Percentiles rank a stretch among this genome's conserved stretches.
Evolutionary conservation across 2,888 invertebrate species (phyloP).

Genomic region (Microplitis deprimator): DNA sequence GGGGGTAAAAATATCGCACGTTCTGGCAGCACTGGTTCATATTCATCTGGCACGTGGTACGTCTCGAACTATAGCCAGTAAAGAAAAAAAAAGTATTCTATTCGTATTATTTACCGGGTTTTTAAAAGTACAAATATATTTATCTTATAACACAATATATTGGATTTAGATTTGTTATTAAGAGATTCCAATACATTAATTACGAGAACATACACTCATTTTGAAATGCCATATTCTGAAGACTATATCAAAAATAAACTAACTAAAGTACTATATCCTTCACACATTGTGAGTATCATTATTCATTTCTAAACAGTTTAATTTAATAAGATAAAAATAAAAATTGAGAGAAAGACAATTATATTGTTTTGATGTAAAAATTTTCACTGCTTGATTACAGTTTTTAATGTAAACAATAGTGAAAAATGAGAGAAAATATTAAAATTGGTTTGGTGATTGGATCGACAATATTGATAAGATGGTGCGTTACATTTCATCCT

Average conservation of each 20-base stretch:
- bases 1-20: accelerated
- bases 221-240: conserved; percentile 1
- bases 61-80: too few species aligned
- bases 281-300: conserved; percentile 10
- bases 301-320: conserved; percentile 28
- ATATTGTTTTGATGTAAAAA: conserved; percentile 40
- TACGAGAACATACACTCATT: not conserved
- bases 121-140: too few species aligned
- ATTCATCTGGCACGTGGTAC: too few species aligned
- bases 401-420: conserved; percentile 22
- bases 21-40: too few species aligned
- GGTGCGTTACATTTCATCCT: conserved; percentile 82
- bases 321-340: conserved; percentile 30
- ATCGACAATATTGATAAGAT: conserved; percentile 78
- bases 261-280: not conserved
- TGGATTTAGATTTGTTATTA: too few species aligned
- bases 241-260: conserved; percentile 6
- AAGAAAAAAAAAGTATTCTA: too few species aligned
- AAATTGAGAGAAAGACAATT: conserved; percentile 43
- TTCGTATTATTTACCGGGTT: too few species aligned
- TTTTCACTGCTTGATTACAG: conserved; percentile 39
- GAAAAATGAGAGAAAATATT: conserved; percentile 37
- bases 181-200: too few species aligned
- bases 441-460: conserved; percentile 68
- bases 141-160: too few species aligned